A percentile compares a stretch with the other conserved stretches of the same genome.
Conservation (phyloP, 2,113 vertebrate genomes). For the Ailuropoda melanoleuca region DNA sequence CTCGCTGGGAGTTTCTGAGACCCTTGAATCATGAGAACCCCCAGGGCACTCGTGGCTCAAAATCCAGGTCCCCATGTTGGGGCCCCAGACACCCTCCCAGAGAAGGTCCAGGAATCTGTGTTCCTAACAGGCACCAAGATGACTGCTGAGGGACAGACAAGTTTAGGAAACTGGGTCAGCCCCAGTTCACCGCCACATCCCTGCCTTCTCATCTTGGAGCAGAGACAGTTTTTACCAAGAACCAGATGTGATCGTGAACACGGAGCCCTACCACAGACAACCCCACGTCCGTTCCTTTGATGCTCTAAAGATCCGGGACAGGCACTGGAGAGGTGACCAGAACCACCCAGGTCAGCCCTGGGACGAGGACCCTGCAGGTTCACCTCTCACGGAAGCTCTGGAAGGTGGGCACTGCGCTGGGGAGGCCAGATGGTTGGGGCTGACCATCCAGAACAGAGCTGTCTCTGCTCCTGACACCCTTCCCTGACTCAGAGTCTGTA, state of each 20-base stretch:
- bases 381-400: neutral
- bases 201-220: neutral
- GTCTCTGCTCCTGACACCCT: neutral
- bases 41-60: neutral
- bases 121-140: neutral
- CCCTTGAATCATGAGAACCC: neutral
- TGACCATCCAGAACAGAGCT: neutral
- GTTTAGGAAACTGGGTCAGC: no score
- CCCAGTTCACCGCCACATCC: neutral
- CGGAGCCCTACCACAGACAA: neutral
- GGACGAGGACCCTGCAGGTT: neutral
- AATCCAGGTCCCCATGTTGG: neutral
- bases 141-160: neutral
- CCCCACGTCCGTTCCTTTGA: no score
- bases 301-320: rapidly evolving
- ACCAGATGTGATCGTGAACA: neutral
- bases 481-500: neutral
- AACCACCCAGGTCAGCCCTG: neutral
- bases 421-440: no score
- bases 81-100: neutral
- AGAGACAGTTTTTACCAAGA: neutral
- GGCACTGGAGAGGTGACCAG: neutral
- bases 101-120: neutral
- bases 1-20: neutral
- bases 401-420: rapidly evolving